A percentile compares a stretch with the other conserved stretches of the same genome.
Evolutionary conservation across 2,888 invertebrate species (phyloP).

Genomic region (Tricholauxania praeusta): DNA sequence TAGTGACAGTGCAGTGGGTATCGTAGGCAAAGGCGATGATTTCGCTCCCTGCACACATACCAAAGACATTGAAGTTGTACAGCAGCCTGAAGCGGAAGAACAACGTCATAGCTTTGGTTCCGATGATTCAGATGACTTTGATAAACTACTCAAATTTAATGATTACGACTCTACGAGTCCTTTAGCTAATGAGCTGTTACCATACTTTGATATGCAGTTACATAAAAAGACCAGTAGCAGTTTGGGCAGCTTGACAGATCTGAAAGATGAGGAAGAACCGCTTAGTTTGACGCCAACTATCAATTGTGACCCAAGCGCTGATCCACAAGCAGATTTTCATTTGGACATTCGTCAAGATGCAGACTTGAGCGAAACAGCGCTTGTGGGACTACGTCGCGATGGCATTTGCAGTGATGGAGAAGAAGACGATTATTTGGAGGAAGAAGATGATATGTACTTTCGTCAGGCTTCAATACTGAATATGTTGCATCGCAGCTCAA

Average conservation of each 20-base stretch:
- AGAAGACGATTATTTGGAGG: constrained; percentile 60
- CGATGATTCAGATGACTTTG: constrained; percentile 65
- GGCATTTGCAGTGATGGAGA: constrained; percentile 63
- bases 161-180: constrained; percentile 61
- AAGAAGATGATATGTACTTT: constrained; percentile 64
- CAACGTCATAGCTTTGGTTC: constrained; percentile 48
- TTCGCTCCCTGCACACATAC: not conserved
- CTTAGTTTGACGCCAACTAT: constrained; percentile 59
- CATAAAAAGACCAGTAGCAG: constrained; percentile 59
- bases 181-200: constrained; percentile 63
- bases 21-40: constrained; percentile 4
- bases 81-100: constrained; percentile 26
- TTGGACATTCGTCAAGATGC: not conserved
- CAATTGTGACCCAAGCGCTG: constrained; percentile 61
- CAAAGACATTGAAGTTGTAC: constrained; percentile 30
- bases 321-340: constrained; percentile 57
- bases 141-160: constrained; percentile 64
- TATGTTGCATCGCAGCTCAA: constrained; percentile 64
- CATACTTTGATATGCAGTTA: constrained; percentile 67
- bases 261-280: constrained; percentile 55
- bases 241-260: constrained; percentile 60
- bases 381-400: constrained; percentile 52
- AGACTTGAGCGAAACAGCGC: constrained; percentile 27
- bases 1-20: constrained; percentile 8
- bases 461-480: constrained; percentile 65